Conservation (phyloP, 1,140 invertebrate species). For the Trichomalopsis sarcophagae region DNA sequence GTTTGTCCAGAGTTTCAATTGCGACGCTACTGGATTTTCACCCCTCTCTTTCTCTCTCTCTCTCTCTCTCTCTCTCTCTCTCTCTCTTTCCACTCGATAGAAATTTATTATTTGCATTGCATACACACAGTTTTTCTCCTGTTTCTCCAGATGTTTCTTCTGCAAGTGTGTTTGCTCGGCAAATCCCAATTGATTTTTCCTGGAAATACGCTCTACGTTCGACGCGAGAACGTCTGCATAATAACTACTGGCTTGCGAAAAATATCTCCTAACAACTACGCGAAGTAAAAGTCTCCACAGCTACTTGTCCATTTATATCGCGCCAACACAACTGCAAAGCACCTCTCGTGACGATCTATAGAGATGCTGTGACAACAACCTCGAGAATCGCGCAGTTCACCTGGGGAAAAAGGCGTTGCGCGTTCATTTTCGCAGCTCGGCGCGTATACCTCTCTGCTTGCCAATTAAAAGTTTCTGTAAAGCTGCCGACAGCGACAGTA, state of each 20-base stretch:
- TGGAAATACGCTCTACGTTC: neutral
- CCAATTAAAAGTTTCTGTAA: conserved; percentile 52
- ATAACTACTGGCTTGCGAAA: neutral
- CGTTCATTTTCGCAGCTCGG: neutral
- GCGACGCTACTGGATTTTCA: neutral
- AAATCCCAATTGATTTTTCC: conserved; percentile 3
- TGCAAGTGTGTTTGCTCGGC: neutral
- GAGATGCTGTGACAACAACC: neutral
- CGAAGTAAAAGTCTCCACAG: neutral
- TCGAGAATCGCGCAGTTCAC: neutral
- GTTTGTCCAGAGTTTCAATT: neutral
- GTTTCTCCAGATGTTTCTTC: neutral
- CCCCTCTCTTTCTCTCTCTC: neutral
- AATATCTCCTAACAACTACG: neutral
- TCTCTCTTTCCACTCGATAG: neutral
- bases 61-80: neutral
- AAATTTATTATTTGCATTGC: neutral
- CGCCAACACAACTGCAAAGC: neutral
- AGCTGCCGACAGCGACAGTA: neutral
- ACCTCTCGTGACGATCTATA: neutral
- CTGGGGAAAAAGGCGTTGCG: neutral
- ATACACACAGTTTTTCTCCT: neutral
- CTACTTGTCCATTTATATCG: neutral
- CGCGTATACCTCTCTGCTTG: conserved; percentile 3
- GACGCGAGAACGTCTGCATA: neutral